Conservation (phyloP, 2,113 vertebrate genomes). For the human region DNA sequence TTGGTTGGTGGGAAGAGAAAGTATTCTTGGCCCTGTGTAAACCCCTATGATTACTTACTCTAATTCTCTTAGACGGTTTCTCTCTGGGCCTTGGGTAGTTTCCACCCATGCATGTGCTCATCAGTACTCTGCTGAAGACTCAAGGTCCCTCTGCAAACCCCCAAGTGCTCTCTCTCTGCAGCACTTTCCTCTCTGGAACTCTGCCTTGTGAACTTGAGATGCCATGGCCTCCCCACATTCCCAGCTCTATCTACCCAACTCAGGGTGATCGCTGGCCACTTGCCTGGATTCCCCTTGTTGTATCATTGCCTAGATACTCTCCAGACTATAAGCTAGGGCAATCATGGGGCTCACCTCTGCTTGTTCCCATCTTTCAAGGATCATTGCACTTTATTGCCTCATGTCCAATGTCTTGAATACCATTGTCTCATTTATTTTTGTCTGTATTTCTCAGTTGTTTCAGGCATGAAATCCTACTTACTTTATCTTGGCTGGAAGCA, state of each 20-base stretch:
- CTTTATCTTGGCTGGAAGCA: conserved; percentile 7
- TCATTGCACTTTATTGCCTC: neutral
- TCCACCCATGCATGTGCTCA: neutral
- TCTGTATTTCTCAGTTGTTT: neutral
- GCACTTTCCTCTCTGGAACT: neutral
- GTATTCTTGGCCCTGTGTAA: neutral
- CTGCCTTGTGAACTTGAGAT: neutral
- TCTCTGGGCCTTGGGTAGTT: neutral
- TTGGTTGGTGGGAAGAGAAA: neutral
- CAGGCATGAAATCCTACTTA: neutral
- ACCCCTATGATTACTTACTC: too few relatives aligned
- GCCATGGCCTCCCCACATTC: neutral
- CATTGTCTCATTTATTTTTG: neutral
- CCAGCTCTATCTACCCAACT: neutral
- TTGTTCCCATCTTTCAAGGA: neutral
- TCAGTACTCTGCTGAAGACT: neutral
- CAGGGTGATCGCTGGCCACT: neutral
- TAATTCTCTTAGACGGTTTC: neutral
- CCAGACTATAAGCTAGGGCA: neutral
- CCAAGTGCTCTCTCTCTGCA: neutral
- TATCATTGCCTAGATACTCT: neutral
- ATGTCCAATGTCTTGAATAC: neutral
- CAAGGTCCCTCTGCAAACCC: neutral
- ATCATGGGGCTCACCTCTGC: neutral
- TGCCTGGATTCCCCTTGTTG: neutral